Conservation (phyloP, 2,113 vertebrate genomes). For the Pachypanchax playfairii region DNA sequence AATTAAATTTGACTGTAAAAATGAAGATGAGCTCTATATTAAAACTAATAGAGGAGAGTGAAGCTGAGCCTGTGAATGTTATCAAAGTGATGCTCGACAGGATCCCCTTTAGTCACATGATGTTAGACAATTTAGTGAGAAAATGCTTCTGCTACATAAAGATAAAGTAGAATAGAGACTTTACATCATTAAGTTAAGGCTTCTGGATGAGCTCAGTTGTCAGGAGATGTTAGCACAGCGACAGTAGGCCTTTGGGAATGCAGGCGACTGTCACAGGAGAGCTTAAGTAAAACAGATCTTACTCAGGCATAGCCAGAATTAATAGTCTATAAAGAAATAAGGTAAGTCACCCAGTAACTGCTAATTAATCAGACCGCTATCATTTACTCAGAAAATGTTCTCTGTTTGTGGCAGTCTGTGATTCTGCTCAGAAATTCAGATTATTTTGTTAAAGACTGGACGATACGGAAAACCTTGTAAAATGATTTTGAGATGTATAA, state of each 20-base stretch:
- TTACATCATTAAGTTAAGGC: slow-evolving; percentile 30
- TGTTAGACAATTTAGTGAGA: slow-evolving; percentile 23
- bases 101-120: slow-evolving; percentile 15
- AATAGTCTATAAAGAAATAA: slow-evolving; percentile 8
- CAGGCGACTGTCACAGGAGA: slow-evolving; percentile 15
- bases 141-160: slow-evolving; percentile 11
- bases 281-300: slow-evolving; percentile 22
- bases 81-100: slow-evolving; percentile 6
- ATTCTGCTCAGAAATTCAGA: slow-evolving; percentile 22
- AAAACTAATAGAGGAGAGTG: slow-evolving; percentile 21
- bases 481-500: not conserved
- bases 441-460: not conserved
- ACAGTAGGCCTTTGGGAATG: slow-evolving; percentile 12
- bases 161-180: slow-evolving; percentile 16
- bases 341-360: slow-evolving; percentile 11
- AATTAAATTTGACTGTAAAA: slow-evolving; percentile 21
- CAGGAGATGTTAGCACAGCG: slow-evolving; percentile 12
- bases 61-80: slow-evolving; percentile 10
- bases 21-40: slow-evolving; percentile 10
- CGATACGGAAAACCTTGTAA: not conserved
- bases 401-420: slow-evolving; percentile 4
- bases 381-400: slow-evolving; percentile 1
- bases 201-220: slow-evolving; percentile 25
- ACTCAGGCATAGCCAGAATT: slow-evolving; percentile 23
- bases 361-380: slow-evolving; percentile 11